Base-by-base conservation (phyloP, 2,888 invertebrate species). In the Oithona nana region DNA sequence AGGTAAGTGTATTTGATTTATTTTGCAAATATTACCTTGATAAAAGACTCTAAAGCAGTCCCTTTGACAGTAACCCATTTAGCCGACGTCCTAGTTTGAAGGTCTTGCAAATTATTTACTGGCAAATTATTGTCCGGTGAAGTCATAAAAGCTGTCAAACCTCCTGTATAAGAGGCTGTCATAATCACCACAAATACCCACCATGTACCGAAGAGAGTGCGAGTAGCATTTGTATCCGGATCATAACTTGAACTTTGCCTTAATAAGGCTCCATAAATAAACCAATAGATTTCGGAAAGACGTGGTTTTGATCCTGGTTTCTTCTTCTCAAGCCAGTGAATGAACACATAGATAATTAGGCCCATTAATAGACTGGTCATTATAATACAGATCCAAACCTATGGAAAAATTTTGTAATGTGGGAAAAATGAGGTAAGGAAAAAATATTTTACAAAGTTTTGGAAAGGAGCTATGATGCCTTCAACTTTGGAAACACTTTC, bases 111-210 rank as follows among this genome's bases (percentile, higher is more conserved):
- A 48, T 77, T 78, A 67, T 82, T 82, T 56, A 67, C 63, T 28
- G 65, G 64, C 67, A 89, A 75, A 0, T 87, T 87, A 68, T 88
- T 88, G 71, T 83, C 83, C 4, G 88, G 88, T 22, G 88, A 75
- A 0, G 89, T 89, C 59, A 90, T 77, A 70, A 88, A 89, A 16
- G 89, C 89, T 0, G 89, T 89, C 69, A 90, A 75, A 73, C 89
- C 89, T 8, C 89, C 89, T 1, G 89, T 90, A 73, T 90, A 90
- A 73, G 88, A 89, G 13, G 88, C 85, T 0, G 88, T 88, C 56
- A 89, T 75, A 59, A 89, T 80, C 48, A 86, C 85, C 67, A 88
- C 86, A 71, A 88, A 89, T 65, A 90, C 79, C 89, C 89, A 89
- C 89, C 89, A 89, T 0, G 87, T 87, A 11, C 88, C 86, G 72